Conservation (phyloP, 53 echinoderm and acorn worm genomes). For the Apostichopus leukothele region DNA sequence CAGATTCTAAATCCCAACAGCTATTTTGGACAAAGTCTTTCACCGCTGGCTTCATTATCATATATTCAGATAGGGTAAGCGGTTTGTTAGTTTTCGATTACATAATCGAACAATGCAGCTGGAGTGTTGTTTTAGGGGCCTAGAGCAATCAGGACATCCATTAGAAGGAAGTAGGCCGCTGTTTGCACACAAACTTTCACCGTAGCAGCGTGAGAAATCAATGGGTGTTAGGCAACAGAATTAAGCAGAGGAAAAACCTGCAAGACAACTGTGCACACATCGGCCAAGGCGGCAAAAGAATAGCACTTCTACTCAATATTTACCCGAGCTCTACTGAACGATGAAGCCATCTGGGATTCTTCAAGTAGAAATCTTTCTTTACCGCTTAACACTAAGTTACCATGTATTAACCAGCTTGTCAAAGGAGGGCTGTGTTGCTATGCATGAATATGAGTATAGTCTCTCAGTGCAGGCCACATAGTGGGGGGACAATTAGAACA, state of each 20-base stretch:
- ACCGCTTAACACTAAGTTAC: too few species aligned
- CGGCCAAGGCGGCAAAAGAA: not conserved
- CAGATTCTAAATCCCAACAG: too few species aligned
- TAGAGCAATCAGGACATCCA: conserved; percentile 24
- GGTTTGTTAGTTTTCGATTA: conserved; percentile 3
- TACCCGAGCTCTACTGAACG: not conserved
- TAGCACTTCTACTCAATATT: conserved; percentile 28
- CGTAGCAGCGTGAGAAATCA: not conserved
- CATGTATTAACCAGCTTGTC: too few species aligned
- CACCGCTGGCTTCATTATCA: not conserved
- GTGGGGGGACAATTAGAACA: too few species aligned
- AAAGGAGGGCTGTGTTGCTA: too few species aligned
- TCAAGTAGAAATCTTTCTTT: too few species aligned
- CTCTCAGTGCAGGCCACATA: too few species aligned
- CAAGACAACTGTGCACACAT: conserved; percentile 1
- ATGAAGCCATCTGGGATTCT: too few species aligned
- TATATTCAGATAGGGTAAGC: not conserved
- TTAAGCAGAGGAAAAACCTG: not conserved
- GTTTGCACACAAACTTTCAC: conserved; percentile 32
- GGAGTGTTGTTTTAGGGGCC: conserved; percentile 42
- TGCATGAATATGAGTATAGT: too few species aligned
- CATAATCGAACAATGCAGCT: conserved; percentile 8
- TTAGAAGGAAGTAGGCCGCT: not conserved
- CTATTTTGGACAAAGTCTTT: too few species aligned
- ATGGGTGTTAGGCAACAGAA: not conserved